phyloP scores from a whole-genome alignment of 2,888 invertebrate species.

The Temnothorax unifasciatus region DNA sequence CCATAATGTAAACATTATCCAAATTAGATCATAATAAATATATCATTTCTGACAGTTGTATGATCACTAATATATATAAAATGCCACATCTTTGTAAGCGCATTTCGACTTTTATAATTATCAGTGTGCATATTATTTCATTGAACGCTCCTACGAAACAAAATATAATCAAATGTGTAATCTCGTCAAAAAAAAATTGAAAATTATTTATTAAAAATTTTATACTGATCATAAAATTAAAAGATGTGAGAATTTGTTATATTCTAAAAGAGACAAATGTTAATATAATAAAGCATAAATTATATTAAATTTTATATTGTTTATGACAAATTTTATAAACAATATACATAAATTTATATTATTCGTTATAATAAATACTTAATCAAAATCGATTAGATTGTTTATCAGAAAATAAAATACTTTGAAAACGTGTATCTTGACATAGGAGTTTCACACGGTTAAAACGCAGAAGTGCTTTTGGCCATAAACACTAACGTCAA shows the following conservation, averaged over 20 bases:
- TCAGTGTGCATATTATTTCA: background rate
- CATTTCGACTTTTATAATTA: constrained; percentile 1
- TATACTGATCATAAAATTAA: background rate
- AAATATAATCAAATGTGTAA: background rate
- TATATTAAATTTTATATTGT: background rate
- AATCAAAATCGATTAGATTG: background rate
- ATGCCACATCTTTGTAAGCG: background rate
- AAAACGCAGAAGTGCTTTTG: background rate
- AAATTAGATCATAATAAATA: constrained; percentile 47
- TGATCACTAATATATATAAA: background rate
- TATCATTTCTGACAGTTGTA: background rate
- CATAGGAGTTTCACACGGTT: constrained; percentile 3
- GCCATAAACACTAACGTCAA: constrained; percentile 18
- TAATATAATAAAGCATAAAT: background rate
- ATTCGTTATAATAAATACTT: background rate
- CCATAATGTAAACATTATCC: constrained; percentile 13
- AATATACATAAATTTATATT: background rate
- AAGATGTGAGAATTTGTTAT: background rate
- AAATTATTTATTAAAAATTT: background rate
- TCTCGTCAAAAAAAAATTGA: background rate
- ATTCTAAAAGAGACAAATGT: background rate
- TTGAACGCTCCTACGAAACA: background rate
- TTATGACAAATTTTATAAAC: background rate
- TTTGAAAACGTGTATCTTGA: background rate
- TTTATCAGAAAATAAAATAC: background rate